Evolutionary conservation across 2,113 vertebrate species (phyloP).

Genomic region (Apus apus): DNA sequence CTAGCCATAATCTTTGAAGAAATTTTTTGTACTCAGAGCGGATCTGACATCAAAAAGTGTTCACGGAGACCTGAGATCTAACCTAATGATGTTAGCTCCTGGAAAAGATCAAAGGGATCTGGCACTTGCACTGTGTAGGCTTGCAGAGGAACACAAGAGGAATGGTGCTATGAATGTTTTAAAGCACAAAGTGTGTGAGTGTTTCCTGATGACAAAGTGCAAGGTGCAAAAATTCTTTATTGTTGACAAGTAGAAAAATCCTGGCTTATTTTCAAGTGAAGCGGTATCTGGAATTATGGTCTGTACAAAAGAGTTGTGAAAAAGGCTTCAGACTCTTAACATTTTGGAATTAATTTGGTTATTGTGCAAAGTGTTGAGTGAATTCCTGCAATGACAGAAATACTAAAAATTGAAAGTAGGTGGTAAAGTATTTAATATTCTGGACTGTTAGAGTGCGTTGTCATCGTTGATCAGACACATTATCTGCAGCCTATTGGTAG

Average conservation of each 20-base stretch:
- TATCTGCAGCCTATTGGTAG: neutral
- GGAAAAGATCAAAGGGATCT: slow-evolving; percentile 1
- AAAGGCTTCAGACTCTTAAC: neutral
- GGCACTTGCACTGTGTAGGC: neutral
- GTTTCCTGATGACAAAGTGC: neutral
- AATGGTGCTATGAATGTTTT: neutral
- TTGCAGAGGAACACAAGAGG: neutral
- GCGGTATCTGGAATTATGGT: neutral
- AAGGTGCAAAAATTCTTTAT: neutral
- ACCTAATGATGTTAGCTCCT: neutral
- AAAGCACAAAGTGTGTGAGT: neutral
- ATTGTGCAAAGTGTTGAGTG: neutral
- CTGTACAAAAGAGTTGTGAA: neutral
- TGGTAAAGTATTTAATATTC: neutral
- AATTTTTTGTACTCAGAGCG: neutral
- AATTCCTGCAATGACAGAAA: neutral
- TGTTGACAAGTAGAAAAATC: neutral
- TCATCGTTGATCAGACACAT: neutral
- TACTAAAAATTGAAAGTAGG: neutral
- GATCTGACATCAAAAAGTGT: neutral
- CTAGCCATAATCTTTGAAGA: slow-evolving; percentile 11
- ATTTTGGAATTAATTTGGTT: neutral
- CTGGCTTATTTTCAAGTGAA: neutral
- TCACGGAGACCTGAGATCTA: neutral
- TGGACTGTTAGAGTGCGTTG: neutral